phyloP scores from a whole-genome alignment of 2,797 vertebrate species.

The Crax fasciolata region DNA sequence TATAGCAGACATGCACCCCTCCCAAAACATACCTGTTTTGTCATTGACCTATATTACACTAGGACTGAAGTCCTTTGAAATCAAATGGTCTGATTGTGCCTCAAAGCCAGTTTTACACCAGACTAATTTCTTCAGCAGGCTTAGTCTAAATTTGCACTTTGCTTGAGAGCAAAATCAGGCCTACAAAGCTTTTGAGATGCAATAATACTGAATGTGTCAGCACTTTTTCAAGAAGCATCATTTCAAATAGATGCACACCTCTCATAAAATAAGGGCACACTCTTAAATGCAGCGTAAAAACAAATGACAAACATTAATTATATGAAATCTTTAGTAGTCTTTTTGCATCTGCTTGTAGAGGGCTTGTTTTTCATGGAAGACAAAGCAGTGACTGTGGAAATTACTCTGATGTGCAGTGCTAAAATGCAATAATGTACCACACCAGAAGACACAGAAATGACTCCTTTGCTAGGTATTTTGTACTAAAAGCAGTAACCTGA shows the following conservation, averaged over 20 bases:
- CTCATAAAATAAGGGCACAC: conserved; percentile 53
- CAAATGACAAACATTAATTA: conserved; percentile 77
- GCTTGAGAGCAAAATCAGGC: not conserved
- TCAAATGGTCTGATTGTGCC: not conserved
- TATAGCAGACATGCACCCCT: not conserved
- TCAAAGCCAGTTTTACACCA: not conserved
- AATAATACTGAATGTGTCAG: conserved; percentile 52
- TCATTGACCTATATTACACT: not conserved
- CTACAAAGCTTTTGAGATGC: not conserved
- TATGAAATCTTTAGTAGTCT: conserved; percentile 72
- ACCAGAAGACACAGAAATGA: conserved; percentile 79
- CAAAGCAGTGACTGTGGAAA: conserved; percentile 73
- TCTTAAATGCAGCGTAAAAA: conserved; percentile 65
- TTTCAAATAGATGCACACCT: conserved; percentile 26
- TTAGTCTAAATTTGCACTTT: not conserved
- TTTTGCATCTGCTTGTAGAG: conserved; percentile 50
- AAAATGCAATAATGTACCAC: conserved; percentile 74
- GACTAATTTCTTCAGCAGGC: not conserved
- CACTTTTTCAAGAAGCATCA: conserved; percentile 59
- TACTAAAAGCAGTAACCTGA: conserved; percentile 77
- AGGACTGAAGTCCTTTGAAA: not conserved
- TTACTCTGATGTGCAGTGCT: conserved; percentile 57
- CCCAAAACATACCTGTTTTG: not conserved
- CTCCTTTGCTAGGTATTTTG: conserved; percentile 73
- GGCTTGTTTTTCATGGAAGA: conserved; percentile 76